Evolutionary conservation across 2,113 vertebrate species (phyloP).

Genomic region (Nannobrachium achirus): DNA sequence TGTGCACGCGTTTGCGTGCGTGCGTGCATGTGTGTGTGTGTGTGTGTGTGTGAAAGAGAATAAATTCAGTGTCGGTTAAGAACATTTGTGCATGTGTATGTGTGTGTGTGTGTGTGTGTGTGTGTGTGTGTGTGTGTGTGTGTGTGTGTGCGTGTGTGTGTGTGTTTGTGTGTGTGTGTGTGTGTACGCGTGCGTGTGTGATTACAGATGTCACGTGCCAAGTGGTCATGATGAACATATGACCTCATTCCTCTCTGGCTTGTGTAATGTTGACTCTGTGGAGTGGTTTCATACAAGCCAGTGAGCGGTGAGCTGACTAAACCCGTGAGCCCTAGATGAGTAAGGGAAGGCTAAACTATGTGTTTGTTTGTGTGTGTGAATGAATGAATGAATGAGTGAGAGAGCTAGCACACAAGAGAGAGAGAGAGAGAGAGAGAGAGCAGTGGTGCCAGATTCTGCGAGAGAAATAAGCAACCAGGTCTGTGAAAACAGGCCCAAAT

Average conservation of each 20-base stretch:
- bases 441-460: no score
- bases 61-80: neutral
- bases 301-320: neutral
- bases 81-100: no score
- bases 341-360: neutral
- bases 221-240: conserved; percentile 18
- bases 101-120: neutral
- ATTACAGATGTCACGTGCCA: conserved; percentile 23
- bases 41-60: no score
- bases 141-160: neutral
- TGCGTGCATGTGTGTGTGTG: neutral
- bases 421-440: no score
- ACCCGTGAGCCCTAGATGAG: conserved; percentile 22
- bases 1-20: neutral
- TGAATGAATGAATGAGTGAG: no score
- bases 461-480: no score
- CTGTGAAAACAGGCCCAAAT: no score
- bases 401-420: no score
- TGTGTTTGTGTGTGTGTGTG: conserved; percentile 2
- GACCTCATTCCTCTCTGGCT: conserved; percentile 9
- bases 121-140: neutral
- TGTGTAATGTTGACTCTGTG: neutral
- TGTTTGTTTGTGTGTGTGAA: no score
- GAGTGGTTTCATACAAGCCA: neutral
- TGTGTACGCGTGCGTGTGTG: conserved; percentile 10